Evolutionary conservation across 2,797 vertebrate genomes (phyloP).

Genomic region (Artibeus jamaicensis): DNA sequence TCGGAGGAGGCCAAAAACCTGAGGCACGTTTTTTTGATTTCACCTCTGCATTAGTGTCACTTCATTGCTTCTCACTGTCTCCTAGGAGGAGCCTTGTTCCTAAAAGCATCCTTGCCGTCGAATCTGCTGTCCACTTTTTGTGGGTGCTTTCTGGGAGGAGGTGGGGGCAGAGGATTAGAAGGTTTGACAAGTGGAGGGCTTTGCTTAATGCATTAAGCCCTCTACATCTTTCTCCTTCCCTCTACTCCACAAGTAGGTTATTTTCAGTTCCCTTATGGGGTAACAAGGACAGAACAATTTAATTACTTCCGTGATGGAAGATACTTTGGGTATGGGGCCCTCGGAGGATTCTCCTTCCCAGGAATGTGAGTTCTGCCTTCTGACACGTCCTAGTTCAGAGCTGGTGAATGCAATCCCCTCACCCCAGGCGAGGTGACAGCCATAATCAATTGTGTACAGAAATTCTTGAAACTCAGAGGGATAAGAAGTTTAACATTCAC

Average conservation of each 20-base stretch:
- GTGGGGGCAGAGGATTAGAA: background rate
- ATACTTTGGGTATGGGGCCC: background rate
- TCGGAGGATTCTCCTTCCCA: background rate
- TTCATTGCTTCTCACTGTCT: background rate
- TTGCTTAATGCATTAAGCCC: background rate
- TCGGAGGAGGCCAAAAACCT: background rate
- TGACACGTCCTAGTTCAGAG: background rate
- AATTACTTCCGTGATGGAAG: too few species aligned
- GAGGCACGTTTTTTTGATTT: background rate
- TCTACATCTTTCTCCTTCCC: background rate
- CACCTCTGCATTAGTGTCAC: background rate
- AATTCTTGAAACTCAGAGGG: background rate
- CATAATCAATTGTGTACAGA: background rate
- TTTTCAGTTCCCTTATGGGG: background rate
- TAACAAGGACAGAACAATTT: background rate
- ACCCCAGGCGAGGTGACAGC: background rate
- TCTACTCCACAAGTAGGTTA: background rate
- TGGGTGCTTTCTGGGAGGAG: background rate
- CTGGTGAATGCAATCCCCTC: background rate
- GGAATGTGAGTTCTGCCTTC: background rate
- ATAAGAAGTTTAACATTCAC: background rate
- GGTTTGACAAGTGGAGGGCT: background rate
- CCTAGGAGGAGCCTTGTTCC: background rate
- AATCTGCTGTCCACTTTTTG: background rate
- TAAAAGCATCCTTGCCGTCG: background rate